Conservation (phyloP, 1,140 invertebrate genomes). For the Micrasema minimum region DNA sequence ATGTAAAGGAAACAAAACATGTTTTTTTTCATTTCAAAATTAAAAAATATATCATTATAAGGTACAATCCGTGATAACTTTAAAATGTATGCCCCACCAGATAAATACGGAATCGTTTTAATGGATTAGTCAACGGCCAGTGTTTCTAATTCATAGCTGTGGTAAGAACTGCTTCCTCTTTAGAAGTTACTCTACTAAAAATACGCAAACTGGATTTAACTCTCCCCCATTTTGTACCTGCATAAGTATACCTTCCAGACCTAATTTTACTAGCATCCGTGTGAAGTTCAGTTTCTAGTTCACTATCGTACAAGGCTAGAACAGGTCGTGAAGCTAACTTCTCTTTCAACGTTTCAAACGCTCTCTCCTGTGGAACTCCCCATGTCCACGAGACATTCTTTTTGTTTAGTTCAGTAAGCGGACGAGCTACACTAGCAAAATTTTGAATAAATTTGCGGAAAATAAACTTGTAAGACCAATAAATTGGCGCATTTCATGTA, state of each 20-base stretch:
- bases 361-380: background rate
- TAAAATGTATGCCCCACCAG: conserved; percentile 58
- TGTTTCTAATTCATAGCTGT: conserved; percentile 58
- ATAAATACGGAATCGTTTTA: conserved; percentile 57
- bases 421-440: conserved; percentile 51
- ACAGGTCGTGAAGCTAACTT: background rate
- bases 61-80: conserved; percentile 58
- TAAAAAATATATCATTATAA: too few species aligned
- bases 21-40: too few species aligned
- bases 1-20: too few species aligned
- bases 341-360: background rate
- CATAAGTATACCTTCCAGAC: conserved; percentile 14
- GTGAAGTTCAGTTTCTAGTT: background rate
- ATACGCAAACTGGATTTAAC: conserved; percentile 57
- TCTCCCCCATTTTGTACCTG: conserved; percentile 29
- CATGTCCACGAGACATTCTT: conserved; percentile 3
- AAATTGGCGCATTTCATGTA: conserved; percentile 8
- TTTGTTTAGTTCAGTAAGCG: conserved; percentile 27
- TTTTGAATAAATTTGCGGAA: conserved; percentile 54
- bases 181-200: conserved; percentile 56
- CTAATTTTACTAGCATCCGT: background rate
- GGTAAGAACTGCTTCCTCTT: conserved; percentile 55
- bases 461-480: conserved; percentile 54
- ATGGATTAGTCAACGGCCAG: conserved; percentile 55
- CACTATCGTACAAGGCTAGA: background rate